Evolutionary conservation across 1,140 invertebrate genomes (phyloP), one percentile per base, ranked within the genome.

Genomic region (Drosophila mojavensis): DNA sequence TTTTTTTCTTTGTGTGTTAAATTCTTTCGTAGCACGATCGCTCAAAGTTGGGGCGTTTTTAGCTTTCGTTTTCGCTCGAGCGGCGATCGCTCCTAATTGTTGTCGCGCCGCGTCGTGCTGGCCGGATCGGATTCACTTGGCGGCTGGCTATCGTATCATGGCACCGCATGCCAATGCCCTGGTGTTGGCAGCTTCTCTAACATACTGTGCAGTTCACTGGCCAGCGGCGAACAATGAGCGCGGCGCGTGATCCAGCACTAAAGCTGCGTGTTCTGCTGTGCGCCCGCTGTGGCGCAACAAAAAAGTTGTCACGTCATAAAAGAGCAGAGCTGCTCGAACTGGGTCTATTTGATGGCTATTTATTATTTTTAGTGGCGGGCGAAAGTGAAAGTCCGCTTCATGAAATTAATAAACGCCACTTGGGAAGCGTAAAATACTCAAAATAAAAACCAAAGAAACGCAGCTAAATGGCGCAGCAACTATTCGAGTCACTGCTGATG

Each of bases 391-490:
- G 83, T 88, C 72, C 79, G 62, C 78, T 81, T 83, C 61, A 79
- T 82, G 81, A 71, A 88, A 86, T 86, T 88, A 88, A 89, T 83
- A 88, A 84, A 75, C 70, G 67, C 60, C 81, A 81, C 78, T 84
- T 72, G 75, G 61, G 61, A 71, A 89, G 80, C 76, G 73, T 65
- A 80, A 86, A 86, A 59, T 71, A 71, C 53, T 55, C 17, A 15
- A 43, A 43, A 43, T n/a, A 13, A 43, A 43, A 43, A n/a, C 4
- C 5, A 43, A 75, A 76, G 4, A 30, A 30, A 30, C 10, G 36
- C 36, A 39, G 36, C 76, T 83, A 78, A 82, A 83, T 79, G 77
- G 55, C 66, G 45, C 58, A 51, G 58, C 66, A 61, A 36, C 53
- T 39, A 24, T 24, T 66, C 70, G 71, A 61, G 75, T 78, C 69